Percentiles rank a stretch among this genome's conserved stretches.
Evolutionary conservation across 2,113 vertebrate species (phyloP).

Genomic region (Verasper variegatus): DNA sequence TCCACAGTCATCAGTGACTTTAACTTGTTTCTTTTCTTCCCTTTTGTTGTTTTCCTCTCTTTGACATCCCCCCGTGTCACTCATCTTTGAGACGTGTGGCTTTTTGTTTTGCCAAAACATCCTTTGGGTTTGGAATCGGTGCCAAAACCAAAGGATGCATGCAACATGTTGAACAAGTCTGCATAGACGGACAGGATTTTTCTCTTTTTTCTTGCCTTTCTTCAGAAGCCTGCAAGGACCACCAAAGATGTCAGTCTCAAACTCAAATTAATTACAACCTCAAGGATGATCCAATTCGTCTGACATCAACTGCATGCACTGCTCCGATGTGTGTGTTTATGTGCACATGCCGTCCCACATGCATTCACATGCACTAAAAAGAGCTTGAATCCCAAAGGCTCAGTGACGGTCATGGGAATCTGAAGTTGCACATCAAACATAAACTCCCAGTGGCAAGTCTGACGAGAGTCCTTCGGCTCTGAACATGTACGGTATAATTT

Average conservation of each 20-base stretch:
- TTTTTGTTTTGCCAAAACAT: slow-evolving; percentile 72
- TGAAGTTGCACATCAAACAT: slow-evolving; percentile 39
- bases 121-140: slow-evolving; percentile 54
- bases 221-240: slow-evolving; percentile 64
- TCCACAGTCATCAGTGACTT: background rate
- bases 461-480: slow-evolving; percentile 32
- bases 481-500: slow-evolving; percentile 28
- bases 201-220: slow-evolving; percentile 1
- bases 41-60: slow-evolving; percentile 22
- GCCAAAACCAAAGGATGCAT: slow-evolving; percentile 58
- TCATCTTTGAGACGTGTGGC: slow-evolving; percentile 46
- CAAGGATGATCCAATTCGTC: slow-evolving; percentile 34
- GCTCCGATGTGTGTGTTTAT: slow-evolving; percentile 17
- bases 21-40: background rate
- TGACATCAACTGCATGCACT: slow-evolving; percentile 29
- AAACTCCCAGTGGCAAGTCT: slow-evolving; percentile 57
- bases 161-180: slow-evolving; percentile 72
- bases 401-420: slow-evolving; percentile 63
- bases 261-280: slow-evolving; percentile 67
- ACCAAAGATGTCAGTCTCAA: slow-evolving; percentile 69
- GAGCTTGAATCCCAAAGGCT: slow-evolving; percentile 41
- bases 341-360: slow-evolving; percentile 3
- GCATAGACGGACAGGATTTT: slow-evolving; percentile 28
- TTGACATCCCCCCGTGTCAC: slow-evolving; percentile 30
- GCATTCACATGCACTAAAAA: slow-evolving; percentile 43